Evolutionary conservation across 2,888 invertebrate genomes (phyloP).

Genomic region (Chymomyza amoena): DNA sequence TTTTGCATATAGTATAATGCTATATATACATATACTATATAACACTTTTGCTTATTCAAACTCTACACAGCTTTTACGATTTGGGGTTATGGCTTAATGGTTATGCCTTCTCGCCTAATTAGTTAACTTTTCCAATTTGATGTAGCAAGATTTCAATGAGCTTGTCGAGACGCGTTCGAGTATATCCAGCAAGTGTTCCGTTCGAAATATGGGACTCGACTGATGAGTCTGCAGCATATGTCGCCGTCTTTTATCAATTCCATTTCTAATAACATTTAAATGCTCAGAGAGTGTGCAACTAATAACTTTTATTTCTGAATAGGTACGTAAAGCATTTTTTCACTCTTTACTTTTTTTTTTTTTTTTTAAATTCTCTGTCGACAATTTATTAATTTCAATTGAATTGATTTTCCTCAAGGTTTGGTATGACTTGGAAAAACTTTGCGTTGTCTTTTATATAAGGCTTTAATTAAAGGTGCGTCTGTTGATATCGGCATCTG

Average conservation of each 20-base stretch:
- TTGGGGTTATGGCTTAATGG: neutral
- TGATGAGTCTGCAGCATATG: slow-evolving; percentile 26
- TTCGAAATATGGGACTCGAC: slow-evolving; percentile 44
- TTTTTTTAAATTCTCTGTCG: neutral
- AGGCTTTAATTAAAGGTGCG: neutral
- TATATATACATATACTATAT: too few relatives aligned
- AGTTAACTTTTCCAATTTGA: neutral
- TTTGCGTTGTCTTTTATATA: neutral
- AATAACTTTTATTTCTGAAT: slow-evolving; percentile 2
- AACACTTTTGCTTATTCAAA: too few relatives aligned
- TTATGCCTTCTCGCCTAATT: neutral
- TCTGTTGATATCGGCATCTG: neutral
- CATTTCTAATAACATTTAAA: slow-evolving; percentile 44
- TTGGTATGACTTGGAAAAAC: slow-evolving; percentile 38
- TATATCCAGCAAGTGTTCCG: slow-evolving; percentile 30
- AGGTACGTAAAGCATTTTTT: neutral
- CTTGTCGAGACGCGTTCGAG: slow-evolving; percentile 3
- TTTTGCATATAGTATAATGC: neutral
- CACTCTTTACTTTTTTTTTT: neutral
- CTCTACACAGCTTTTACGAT: neutral
- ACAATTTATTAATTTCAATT: slow-evolving; percentile 62
- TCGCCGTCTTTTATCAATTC: slow-evolving; percentile 56
- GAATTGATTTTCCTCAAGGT: slow-evolving; percentile 67
- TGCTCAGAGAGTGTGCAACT: slow-evolving; percentile 23
- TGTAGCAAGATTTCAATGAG: neutral